Evolutionary conservation across 2,888 invertebrate species (phyloP).

Genomic region (Drosophila prostipennis): DNA sequence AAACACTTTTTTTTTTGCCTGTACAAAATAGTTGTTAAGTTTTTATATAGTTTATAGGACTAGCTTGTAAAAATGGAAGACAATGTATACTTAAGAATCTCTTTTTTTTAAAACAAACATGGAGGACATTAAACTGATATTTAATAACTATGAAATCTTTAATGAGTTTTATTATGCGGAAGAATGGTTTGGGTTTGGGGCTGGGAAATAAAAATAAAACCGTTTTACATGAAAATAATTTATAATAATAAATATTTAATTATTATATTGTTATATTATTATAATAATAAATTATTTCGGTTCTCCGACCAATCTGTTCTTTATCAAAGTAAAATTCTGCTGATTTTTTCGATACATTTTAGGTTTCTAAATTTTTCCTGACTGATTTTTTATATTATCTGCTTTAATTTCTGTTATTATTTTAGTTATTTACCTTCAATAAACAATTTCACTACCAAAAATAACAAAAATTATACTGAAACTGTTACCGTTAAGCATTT

Average conservation of each 20-base stretch:
- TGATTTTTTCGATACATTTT: too few species aligned
- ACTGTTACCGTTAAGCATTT: slow-evolving; percentile 42
- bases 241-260: too few species aligned
- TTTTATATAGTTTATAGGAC: slow-evolving; percentile 60
- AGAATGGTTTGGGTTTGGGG: too few species aligned
- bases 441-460: neutral
- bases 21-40: slow-evolving; percentile 62
- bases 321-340: too few species aligned
- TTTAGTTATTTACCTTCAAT: neutral
- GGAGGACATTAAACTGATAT: slow-evolving; percentile 71
- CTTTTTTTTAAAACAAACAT: slow-evolving; percentile 44
- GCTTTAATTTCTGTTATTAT: neutral
- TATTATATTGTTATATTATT: too few species aligned
- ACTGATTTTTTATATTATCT: too few species aligned
- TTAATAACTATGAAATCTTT: slow-evolving; percentile 25
- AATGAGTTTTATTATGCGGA: neutral
- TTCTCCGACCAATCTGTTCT: too few species aligned
- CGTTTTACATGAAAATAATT: neutral
- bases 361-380: too few species aligned
- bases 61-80: slow-evolving; percentile 61
- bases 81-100: slow-evolving; percentile 41
- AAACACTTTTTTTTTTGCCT: slow-evolving; percentile 55
- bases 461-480: neutral
- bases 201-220: neutral
- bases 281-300: too few species aligned